A percentile compares a stretch with the other conserved stretches of the same genome.
phyloP scores from a whole-genome alignment of 2,113 vertebrate genomes.

The Nannospalax galili region DNA sequence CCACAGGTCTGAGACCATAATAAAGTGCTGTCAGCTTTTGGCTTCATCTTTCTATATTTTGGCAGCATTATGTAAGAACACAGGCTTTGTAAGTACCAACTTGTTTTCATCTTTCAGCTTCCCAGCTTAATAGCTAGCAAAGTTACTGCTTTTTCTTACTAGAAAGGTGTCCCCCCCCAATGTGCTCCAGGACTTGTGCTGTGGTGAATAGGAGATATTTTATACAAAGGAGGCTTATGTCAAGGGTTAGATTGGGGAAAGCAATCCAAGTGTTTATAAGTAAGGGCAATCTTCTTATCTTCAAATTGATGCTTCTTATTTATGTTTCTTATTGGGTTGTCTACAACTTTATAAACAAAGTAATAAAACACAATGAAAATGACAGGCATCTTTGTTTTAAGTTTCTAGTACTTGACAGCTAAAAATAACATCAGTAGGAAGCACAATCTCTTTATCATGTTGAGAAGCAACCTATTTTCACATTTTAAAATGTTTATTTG shows the following conservation, averaged over 20 bases:
- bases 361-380: neutral
- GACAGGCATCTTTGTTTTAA: neutral
- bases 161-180: neutral
- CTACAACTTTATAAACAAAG: slow-evolving; percentile 10
- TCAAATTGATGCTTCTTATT: neutral
- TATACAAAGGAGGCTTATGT: neutral
- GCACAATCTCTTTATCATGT: neutral
- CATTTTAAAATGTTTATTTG: slow-evolving; percentile 23
- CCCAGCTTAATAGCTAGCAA: neutral
- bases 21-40: neutral
- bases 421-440: slow-evolving; percentile 15
- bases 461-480: neutral
- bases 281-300: neutral
- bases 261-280: neutral
- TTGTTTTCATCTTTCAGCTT: neutral
- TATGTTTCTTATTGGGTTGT: neutral
- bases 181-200: neutral
- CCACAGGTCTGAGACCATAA: neutral
- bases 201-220: neutral
- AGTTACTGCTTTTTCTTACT: neutral
- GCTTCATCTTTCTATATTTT: neutral
- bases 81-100: neutral
- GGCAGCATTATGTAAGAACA: neutral
- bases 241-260: neutral
- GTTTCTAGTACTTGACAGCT: neutral